Conservation (phyloP, 2,113 vertebrate genomes). For the Vulpes lagopus region DNA sequence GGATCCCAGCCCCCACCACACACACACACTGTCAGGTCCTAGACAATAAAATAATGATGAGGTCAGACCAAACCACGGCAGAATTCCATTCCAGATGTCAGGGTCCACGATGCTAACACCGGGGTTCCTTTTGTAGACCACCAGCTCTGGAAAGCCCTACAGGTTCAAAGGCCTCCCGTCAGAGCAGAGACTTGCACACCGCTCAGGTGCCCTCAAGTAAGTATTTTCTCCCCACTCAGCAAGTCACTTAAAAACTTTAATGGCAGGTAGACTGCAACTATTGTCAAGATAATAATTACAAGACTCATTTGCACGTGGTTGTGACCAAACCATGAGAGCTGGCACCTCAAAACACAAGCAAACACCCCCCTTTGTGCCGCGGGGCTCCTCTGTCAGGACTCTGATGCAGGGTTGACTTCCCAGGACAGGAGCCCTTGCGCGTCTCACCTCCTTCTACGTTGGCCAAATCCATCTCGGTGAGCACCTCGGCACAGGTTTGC, state of each 20-base stretch:
- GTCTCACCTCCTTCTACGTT: accelerated
- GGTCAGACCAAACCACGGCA: accelerated
- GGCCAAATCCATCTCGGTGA: accelerated
- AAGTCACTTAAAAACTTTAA: background rate
- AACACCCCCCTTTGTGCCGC: too few relatives aligned
- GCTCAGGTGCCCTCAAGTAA: background rate
- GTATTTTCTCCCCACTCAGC: background rate
- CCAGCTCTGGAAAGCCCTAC: accelerated
- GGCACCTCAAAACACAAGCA: background rate
- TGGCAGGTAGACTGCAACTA: accelerated
- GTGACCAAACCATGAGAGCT: background rate
- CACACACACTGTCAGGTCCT: background rate
- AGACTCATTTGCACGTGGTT: background rate
- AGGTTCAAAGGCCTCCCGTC: background rate
- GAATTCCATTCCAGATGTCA: background rate
- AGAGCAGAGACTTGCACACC: background rate
- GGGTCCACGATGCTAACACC: accelerated
- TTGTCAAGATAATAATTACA: background rate
- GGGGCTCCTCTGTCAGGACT: accelerated
- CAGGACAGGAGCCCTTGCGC: accelerated
- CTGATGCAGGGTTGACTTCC: accelerated
- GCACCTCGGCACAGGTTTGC: accelerated
- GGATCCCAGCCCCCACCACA: background rate
- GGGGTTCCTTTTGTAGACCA: background rate
- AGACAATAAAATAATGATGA: background rate